Evolutionary conservation across 2,113 vertebrate species (phyloP).

Genomic region (Phalacrocorax aristotelis): DNA sequence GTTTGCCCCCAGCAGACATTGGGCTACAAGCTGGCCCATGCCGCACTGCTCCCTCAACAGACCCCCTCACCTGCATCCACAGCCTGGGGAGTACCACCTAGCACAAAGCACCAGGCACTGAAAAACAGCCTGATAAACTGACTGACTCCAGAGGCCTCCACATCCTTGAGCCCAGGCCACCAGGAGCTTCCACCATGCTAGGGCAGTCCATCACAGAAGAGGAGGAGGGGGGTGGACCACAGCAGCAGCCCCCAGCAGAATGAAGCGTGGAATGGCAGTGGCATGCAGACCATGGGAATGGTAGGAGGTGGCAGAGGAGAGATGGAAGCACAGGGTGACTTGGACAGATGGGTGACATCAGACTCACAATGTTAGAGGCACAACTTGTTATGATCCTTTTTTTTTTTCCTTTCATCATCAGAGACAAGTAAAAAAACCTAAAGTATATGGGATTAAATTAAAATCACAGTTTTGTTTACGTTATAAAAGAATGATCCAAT

Average conservation of each 20-base stretch:
- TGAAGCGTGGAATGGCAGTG: background rate
- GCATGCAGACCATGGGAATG: background rate
- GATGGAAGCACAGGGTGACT: constrained; percentile 21
- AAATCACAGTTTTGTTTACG: constrained; percentile 52
- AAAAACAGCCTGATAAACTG: background rate
- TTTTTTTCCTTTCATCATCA: background rate
- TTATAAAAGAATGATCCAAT: constrained; percentile 16
- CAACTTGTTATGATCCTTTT: constrained; percentile 16
- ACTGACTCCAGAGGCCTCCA: background rate
- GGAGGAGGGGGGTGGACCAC: background rate
- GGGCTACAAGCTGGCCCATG: background rate
- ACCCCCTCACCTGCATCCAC: background rate
- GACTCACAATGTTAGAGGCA: constrained; percentile 50
- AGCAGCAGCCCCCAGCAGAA: background rate
- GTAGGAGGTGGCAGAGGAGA: background rate
- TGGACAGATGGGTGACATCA: background rate
- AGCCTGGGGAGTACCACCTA: background rate
- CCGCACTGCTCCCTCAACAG: background rate
- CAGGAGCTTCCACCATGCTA: background rate
- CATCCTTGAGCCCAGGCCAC: background rate
- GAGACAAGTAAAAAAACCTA: constrained; percentile 26
- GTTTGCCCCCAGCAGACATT: background rate
- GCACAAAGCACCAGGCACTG: background rate
- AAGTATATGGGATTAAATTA: constrained; percentile 1
- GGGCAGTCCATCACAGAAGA: background rate